Base-by-base conservation (phyloP, 1,140 invertebrate genomes). In the Radopholus similis region DNA sequence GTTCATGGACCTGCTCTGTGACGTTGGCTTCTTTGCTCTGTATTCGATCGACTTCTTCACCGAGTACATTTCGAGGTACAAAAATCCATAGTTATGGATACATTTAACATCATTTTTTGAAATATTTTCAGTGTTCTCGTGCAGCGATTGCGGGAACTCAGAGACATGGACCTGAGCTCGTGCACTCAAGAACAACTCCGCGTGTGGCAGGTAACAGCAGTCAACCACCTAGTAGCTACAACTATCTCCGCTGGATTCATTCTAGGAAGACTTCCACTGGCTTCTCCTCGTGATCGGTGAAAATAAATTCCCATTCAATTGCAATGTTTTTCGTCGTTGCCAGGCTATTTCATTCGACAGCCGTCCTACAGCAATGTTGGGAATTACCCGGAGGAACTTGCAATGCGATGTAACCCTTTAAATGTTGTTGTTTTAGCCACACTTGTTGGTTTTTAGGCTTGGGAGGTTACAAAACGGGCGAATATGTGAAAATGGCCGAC, bases 181-280 rank as follows among this genome's bases (percentile, higher is more conserved):
- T 47, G 21, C 32, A 49, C 42, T 49, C 6, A 26, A 1, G 49
- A 62, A 15, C 59, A 62, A 30, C 49, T 62, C 21, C 26, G n/a
- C 32, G 34, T 42, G 5, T 62, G 59, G 59, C 59, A 62, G 21
- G 47, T 51, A 8, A 6, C 4, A 51, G 30, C 15, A 26, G 2
- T 2, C 11, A 15, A 51, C 15, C 47, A 4, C 9, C 13, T 51
- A 26, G 15, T 26, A 26, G 9, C 9, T 51, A 51, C 8, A 51
- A 51, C 21, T 3, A 51, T 4, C n/a, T n/a, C n/a, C n/a, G n/a
- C n/a, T n/a, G n/a, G n/a, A n/a, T n/a, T 15, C 5, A 21, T 51
- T 51, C 30, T 51, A 51, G 47, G 59, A 62, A 30, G 59, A 62
- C 38, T 62, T 62, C 47, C 59, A 62, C 18, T 62, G 59, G 59